A percentile compares a stretch with the other conserved stretches of the same genome.
Conservation (phyloP, 2,113 vertebrate species). For the Toxotes jaculatrix region DNA sequence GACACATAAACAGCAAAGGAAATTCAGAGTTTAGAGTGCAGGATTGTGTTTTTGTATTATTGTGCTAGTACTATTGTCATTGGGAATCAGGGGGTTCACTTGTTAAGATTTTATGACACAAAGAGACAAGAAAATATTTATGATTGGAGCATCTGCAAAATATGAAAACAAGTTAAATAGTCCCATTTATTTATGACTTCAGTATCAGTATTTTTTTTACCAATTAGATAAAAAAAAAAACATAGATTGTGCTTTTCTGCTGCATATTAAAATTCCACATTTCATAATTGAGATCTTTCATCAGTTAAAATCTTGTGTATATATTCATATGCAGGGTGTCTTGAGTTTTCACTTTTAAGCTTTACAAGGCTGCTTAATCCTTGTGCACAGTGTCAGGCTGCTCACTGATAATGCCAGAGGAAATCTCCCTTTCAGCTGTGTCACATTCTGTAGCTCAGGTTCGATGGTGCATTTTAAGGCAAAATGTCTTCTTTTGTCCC, state of each 20-base stretch:
- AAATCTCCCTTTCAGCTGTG: no score
- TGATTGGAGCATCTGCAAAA: background rate
- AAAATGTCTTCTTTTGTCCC: background rate
- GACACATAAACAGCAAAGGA: background rate
- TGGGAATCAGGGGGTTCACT: background rate
- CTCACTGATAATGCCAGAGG: no score
- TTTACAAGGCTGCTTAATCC: no score
- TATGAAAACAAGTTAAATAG: background rate
- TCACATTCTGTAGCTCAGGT: no score
- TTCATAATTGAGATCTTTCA: no score
- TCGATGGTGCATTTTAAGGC: no score
- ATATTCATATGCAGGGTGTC: no score
- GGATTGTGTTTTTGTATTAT: background rate
- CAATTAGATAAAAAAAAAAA: no score
- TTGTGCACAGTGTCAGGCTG: no score
- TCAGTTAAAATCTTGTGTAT: no score
- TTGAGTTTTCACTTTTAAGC: background rate
- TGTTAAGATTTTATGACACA: background rate
- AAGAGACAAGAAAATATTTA: background rate
- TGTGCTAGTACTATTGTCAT: background rate
- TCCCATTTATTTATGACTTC: background rate
- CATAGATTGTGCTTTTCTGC: background rate
- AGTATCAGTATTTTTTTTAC: no score
- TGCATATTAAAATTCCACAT: background rate
- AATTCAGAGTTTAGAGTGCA: background rate